Base-by-base conservation (phyloP, 2,888 invertebrate species). In the Candidula unifasciata region DNA sequence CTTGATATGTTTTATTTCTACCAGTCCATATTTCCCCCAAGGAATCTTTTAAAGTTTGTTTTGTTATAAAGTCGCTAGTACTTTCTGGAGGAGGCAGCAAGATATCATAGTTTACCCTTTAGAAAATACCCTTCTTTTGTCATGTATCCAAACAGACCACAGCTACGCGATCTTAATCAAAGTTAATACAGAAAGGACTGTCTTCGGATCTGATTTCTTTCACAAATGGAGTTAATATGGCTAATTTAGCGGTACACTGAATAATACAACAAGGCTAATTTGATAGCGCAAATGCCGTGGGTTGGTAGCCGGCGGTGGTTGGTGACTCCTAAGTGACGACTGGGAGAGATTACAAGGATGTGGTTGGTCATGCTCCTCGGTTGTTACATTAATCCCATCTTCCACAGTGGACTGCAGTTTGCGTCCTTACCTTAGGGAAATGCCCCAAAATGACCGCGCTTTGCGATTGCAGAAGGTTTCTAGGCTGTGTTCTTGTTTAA, bases 221-320 rank as follows among this genome's bases (percentile, higher is more conserved):
- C 27, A 3, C n/a, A 24, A n/a, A n/a, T 24, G 24, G 16, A 78
- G 78, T 30, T 78, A 78, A 78, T 78, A 16, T 60, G 64, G 78
- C 78, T 78, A 78, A 78, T 78, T 78, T 78, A 27, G 27, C 24
- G 27, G n/a, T 13, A 64, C 10, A 35, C 35, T 78, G 78, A 78
- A 78, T 64, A 44, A 64, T 35, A 60, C 35, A 78, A 78, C 78
- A 78, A 78, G 24, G 78, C 78, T 78, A 78, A 78, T 78, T 78
- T 78, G 35, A n/a, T 16, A n/a, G 37, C 78, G 24, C 37, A 10
- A 16, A 64, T n/a, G 78, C 60, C 78, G 2, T 24, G n/a, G 16
- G 64, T 37, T 35, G 35, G 21, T 37, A 78, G 60, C 78, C 35
- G 37, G 57, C 27, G 64, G 78, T 78, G 24, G 21, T 78, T 78